Conservation (phyloP, 2,888 invertebrate genomes). For the Dolichomitus sp. region DNA sequence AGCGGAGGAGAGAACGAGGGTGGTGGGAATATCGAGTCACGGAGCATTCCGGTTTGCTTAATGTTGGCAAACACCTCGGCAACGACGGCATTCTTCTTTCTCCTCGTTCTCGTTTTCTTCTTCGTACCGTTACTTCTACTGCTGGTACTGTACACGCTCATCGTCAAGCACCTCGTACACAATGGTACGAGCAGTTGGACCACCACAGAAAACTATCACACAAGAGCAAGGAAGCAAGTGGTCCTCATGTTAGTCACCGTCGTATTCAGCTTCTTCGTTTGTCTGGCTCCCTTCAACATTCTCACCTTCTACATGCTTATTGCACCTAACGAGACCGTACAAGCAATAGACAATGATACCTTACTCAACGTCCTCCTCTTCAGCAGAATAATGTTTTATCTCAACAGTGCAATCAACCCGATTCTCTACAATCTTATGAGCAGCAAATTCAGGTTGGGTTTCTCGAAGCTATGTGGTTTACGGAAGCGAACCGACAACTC, state of each 20-base stretch:
- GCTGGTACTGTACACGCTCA: conserved; percentile 93
- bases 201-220: conserved; percentile 91
- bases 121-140: conserved; percentile 93
- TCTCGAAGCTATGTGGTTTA: conserved; percentile 90
- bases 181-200: conserved; percentile 90
- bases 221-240: conserved; percentile 93
- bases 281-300: conserved; percentile 94
- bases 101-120: conserved; percentile 92
- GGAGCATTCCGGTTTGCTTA: conserved; percentile 92
- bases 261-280: conserved; percentile 95
- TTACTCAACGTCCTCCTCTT: conserved; percentile 95
- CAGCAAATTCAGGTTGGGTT: conserved; percentile 95
- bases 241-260: conserved; percentile 96
- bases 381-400: conserved; percentile 94
- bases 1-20: conserved; percentile 88
- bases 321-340: conserved; percentile 90
- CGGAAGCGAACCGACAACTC: conserved; percentile 85
- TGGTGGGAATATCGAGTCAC: conserved; percentile 87
- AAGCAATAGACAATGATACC: conserved; percentile 91
- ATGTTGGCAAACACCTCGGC: conserved; percentile 92
- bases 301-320: conserved; percentile 94
- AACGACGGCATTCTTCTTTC: conserved; percentile 93
- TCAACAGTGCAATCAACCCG: conserved; percentile 96
- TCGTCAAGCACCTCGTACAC: conserved; percentile 93
- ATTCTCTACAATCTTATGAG: conserved; percentile 97